A percentile compares a stretch with the other conserved stretches of the same genome.
Conservation (phyloP, 2,797 vertebrate genomes). For the Rhinatrema bivittatum region DNA sequence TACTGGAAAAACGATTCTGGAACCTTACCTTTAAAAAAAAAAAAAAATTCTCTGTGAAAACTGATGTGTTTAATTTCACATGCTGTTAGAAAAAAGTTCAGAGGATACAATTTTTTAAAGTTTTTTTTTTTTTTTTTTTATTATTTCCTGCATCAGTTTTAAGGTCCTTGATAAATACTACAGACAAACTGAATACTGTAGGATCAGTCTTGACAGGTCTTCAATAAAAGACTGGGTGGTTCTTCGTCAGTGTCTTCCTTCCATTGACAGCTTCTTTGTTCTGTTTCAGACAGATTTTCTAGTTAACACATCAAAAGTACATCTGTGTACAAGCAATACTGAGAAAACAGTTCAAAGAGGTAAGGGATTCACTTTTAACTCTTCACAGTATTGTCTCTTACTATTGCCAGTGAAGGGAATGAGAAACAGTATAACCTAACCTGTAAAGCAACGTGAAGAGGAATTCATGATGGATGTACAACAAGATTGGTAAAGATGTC, state of each 20-base stretch:
- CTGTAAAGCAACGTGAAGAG: conserved; percentile 45
- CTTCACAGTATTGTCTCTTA: conserved; percentile 51
- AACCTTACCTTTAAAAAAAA: conserved; percentile 16
- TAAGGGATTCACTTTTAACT: conserved; percentile 67
- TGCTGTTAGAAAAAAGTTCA: conserved; percentile 47
- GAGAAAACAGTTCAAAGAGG: conserved; percentile 73
- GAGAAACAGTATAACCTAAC: conserved; percentile 22
- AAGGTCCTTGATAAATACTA: conserved; percentile 69
- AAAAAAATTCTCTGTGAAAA: too few relatives aligned
- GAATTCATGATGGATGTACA: too few relatives aligned
- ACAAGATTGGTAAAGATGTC: too few relatives aligned
- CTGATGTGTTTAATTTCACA: conserved; percentile 7
- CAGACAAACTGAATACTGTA: conserved; percentile 58
- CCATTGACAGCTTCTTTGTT: conserved; percentile 88
- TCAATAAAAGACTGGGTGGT: conserved; percentile 81
- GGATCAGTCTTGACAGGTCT: conserved; percentile 77
- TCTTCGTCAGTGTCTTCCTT: conserved; percentile 78
- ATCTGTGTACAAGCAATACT: conserved; percentile 62
- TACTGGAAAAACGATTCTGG: neutral
- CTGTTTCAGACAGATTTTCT: conserved; percentile 82
- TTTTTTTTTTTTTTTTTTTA: conserved; percentile 45
- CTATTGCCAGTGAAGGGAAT: conserved; percentile 47
- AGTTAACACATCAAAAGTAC: conserved; percentile 88
- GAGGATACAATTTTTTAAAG: conserved; percentile 36
- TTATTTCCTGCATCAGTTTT: conserved; percentile 65